Conservation (phyloP, 2,113 vertebrate genomes). For the Rhinoderma darwinii region DNA sequence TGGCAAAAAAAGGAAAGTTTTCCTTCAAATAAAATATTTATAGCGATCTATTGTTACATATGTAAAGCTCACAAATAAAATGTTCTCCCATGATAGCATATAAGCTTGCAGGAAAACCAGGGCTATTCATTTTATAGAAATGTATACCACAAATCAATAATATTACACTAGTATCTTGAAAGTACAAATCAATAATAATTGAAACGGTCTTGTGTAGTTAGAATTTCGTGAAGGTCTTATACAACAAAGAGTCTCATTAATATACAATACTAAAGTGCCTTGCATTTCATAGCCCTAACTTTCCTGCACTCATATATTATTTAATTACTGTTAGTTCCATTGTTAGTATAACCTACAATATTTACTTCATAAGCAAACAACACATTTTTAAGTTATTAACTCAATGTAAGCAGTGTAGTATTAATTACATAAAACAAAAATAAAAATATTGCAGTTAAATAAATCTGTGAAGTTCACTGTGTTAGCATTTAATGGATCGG, state of each 20-base stretch:
- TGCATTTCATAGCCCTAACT: slow-evolving; percentile 3
- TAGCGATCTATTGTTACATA: neutral
- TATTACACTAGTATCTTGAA: slow-evolving; percentile 18
- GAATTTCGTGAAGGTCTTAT: slow-evolving; percentile 25
- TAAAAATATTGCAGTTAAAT: neutral
- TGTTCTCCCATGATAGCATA: slow-evolving; percentile 8
- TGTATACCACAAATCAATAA: slow-evolving; percentile 32
- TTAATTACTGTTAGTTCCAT: neutral
- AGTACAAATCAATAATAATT: slow-evolving; percentile 33
- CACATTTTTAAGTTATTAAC: neutral
- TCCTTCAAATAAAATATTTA: neutral
- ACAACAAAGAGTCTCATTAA: slow-evolving; percentile 23
- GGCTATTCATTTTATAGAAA: slow-evolving; percentile 20
- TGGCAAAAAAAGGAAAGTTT: neutral
- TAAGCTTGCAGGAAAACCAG: slow-evolving; percentile 16
- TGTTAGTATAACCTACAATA: neutral
- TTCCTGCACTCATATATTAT: neutral
- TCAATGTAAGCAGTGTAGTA: neutral
- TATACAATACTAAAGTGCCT: slow-evolving; percentile 9
- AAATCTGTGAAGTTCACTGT: neutral
- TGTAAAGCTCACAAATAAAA: slow-evolving; percentile 23
- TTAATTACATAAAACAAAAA: neutral
- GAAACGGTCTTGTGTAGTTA: slow-evolving; percentile 35
- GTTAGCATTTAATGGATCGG: no score
- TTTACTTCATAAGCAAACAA: neutral